These are phyloP conservation scores for Eristalis arbustorum DNA, from an alignment of 2,888 invertebrate species.

Conservation along the genomic window DNA sequence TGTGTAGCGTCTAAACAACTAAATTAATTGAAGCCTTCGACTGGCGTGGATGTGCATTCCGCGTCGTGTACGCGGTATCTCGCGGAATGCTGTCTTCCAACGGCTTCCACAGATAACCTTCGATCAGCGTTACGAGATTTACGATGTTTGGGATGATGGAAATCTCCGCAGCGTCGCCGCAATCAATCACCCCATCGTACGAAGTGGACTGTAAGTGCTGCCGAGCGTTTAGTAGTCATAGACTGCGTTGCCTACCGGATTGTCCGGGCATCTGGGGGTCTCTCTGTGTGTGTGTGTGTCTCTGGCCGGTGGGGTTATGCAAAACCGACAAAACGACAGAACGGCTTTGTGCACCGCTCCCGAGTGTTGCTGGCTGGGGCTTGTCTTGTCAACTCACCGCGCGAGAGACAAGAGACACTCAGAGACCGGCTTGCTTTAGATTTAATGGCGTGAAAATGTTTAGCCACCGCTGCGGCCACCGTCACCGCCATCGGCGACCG, in stretches of 20 bases:
- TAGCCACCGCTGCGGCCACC: neutral
- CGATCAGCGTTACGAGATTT: conserved; percentile 57
- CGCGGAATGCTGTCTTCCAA: conserved; percentile 49
- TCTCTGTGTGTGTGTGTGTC: neutral
- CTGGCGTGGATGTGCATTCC: conserved; percentile 53
- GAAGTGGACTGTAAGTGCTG: conserved; percentile 54
- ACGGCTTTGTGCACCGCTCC: neutral
- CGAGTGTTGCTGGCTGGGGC: conserved; percentile 5
- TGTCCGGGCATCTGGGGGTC: conserved; percentile 8
- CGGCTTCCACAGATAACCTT: conserved; percentile 56
- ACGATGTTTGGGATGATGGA: conserved; percentile 48
- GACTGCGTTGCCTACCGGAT: conserved; percentile 41
- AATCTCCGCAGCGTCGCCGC: conserved; percentile 61
- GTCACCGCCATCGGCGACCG: neutral
- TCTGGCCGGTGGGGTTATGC: conserved; percentile 49
- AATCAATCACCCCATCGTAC: conserved; percentile 67
- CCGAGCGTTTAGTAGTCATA: conserved; percentile 38
- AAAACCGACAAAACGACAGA: conserved; percentile 47
- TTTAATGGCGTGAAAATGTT: conserved; percentile 70
- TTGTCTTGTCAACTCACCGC: conserved; percentile 39
- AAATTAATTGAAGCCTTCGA: conserved; percentile 56
- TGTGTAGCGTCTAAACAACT: conserved; percentile 52
- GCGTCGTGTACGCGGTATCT: neutral
- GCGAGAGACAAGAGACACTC: conserved; percentile 46
- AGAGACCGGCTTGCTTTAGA: conserved; percentile 37